Base-by-base conservation (phyloP, 2,113 vertebrate genomes). In the Malurus alboscapulatus region DNA sequence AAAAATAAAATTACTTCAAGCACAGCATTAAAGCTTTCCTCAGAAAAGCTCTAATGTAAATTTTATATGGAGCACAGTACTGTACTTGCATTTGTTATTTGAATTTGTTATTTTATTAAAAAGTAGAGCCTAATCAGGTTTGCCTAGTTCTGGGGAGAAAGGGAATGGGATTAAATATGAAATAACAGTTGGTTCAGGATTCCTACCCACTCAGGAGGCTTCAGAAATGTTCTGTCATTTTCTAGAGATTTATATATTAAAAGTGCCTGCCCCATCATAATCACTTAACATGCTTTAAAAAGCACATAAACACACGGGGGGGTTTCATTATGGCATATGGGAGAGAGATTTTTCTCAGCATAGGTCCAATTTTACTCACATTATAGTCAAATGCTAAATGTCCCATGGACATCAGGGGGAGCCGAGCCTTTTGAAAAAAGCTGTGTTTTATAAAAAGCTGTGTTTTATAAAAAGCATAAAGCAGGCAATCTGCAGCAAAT, bases 1-100 rank as follows among this genome's bases (percentile, higher is more conserved):
- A 92, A 95, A 95, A 97, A 94, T 92, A 92, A 96, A 94, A 93
- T 94, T 14, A 88, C 81, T 97, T 96, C 93, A 91, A 95, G 94
- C 88, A 81, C 55, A 94, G 62, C 66, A 91, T 85, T 96, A 94
- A 94, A 95, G 44, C 44, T 87, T 92, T 77, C 68, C 82, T 93
- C 34, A 61, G 87, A 83, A 96, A 95, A 95, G 71, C 91, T 94
- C 78, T 92, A 90, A 93, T 93, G 91, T 83, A 92, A 96, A 93
- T 97, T 96, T 94, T 92, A 93, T 84, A 80, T 53, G 68, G 44
- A 93, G 45, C 32, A 19, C 55, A 79, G 42, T 83, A 55, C 84
- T 83, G 59, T 89, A 91, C 3, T 18, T 82, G 80, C 79, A 58
- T 91, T 88, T 91, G 75, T 83, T 92, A 94, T 94, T 95, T 94